Base-by-base conservation (phyloP, 2,888 invertebrate genomes). In the Eutolmus rufibarbis region DNA sequence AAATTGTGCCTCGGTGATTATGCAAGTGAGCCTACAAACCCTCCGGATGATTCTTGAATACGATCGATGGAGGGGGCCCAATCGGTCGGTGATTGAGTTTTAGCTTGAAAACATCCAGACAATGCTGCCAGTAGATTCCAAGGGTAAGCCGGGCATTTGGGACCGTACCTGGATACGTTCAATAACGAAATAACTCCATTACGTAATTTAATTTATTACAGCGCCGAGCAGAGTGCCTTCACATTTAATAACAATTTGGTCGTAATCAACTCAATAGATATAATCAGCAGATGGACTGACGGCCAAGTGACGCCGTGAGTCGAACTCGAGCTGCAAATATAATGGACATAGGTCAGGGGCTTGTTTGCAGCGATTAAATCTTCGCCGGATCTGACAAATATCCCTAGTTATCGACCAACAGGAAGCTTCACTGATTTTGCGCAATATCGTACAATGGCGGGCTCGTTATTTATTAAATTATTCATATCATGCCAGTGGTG, bases 181-280 rank as follows among this genome's bases (percentile, higher is more conserved):
- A 66, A 66, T 76, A 76, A 76, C 40, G 76, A 76, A 76, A 76
- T 76, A 37, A 76, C 37, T 76, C 40, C 76, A 76, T 76, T 16
- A 76, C 76, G 34, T 40, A 76, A 76, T 76, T 76, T 76, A 76
- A 76, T 76, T 76, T 34, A 76, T 76, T 76, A 76, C 40, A 37
- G n/a, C 40, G 4, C 37, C n/a, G 19, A 37, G 7, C 19, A 14
- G 4, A 37, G 37, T 34, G 40, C 76, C 16, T 81, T 81, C 56
- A 56, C 81, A 81, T 34, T 51, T 81, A 81, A 81, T 81, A 81
- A 81, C 34, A 56, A 81, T 81, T 81, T 81, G 51, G 28, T 81
- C 31, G 34, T 81, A 51, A 51, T 81, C 23, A 31, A 81, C 28
- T 81, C 16, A 81, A 51, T 56, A 81, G 81, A 81, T 78, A 23